Evolutionary conservation across 1,140 invertebrate genomes (phyloP), one percentile per base, ranked within the genome.

Genomic region (Calephelis nemesis): DNA sequence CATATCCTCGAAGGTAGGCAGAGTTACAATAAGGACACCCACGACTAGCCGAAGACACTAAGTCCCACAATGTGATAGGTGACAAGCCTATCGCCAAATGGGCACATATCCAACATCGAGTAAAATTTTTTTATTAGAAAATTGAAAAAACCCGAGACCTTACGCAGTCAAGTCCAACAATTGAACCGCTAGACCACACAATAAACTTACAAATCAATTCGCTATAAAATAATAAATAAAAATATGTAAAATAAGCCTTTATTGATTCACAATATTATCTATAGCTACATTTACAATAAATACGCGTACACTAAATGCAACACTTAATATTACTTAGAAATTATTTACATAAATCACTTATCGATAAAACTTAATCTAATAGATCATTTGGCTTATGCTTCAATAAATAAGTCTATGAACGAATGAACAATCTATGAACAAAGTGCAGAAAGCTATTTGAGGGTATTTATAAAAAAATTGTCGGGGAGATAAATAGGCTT

Each of bases 381-480:
- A 58, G 54, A 39, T 58, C 54, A 58, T 58, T 58, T 58, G 54
- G 54, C 54, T 58, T 58, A 39, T 39, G 54, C 54, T 58, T 58
- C 54, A 11, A 58, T 58, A 19, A 58, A 39, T 58, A 58, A 45
- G 8, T 30, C 30, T 45, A 45, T 45, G 8, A 45, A 45, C 42
- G 42, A 15, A 63, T 40, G 60, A 42, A 9, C 60, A 62, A 63
- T 63, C 13, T 47, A 40, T 13, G 30, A 62, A 62, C 58, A 62
- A 7, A 58, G 15, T 40, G 1, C 30, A 19, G 64, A 69, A 73
- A 60, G 60, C 49, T 58, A 30, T 65, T 62, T 70, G 42, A 45
- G 42, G 42, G 6, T 68, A 65, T 62, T 62, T 62, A 40, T 62
- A 39, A 62, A 40, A 12, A 40, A 7, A 19, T 30, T 11, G 19